These are phyloP conservation scores for Abscondita cerata DNA, from an alignment of 2,888 invertebrate genomes.

Conservation along the genomic window DNA sequence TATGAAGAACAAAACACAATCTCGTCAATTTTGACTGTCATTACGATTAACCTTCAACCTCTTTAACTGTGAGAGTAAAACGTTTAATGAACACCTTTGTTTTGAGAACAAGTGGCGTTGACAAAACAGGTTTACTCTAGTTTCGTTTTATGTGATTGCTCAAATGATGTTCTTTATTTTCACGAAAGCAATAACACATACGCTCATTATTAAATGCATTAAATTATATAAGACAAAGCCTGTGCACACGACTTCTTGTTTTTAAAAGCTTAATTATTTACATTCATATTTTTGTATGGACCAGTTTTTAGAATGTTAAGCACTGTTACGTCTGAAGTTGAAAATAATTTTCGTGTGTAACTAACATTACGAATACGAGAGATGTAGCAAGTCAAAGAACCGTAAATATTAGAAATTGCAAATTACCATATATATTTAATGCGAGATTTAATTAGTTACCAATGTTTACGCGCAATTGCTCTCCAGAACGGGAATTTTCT, in stretches of 20 bases:
- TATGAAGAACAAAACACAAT: slow-evolving; percentile 36
- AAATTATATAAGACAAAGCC: too few species aligned
- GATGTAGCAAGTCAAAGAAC: slow-evolving; percentile 23
- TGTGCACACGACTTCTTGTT: too few species aligned
- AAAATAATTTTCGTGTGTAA: slow-evolving; percentile 3
- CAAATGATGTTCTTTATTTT: neutral
- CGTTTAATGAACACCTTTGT: slow-evolving; percentile 32
- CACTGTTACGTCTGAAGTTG: neutral
- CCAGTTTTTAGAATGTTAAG: slow-evolving; percentile 18
- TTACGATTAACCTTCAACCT: slow-evolving; percentile 44
- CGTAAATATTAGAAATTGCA: slow-evolving; percentile 29
- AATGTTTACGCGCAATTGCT: slow-evolving; percentile 30
- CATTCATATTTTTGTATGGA: slow-evolving; percentile 15
- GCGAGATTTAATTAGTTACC: slow-evolving; percentile 28
- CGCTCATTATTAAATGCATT: neutral
- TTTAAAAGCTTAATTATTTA: neutral
- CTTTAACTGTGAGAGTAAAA: slow-evolving; percentile 49
- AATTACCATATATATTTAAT: slow-evolving; percentile 31
- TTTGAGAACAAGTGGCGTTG: slow-evolving; percentile 42
- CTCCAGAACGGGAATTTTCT: slow-evolving; percentile 15
- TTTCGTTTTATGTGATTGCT: slow-evolving; percentile 28
- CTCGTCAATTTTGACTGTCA: slow-evolving; percentile 45
- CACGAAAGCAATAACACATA: too few species aligned
- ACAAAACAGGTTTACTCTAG: slow-evolving; percentile 38
- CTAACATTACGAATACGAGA: slow-evolving; percentile 8